Evolutionary conservation across 37 sponge, comb jelly and placozoan genomes (phyloP), one percentile per base, ranked within the genome.

Genomic region (Cliona cf. orientalis): DNA sequence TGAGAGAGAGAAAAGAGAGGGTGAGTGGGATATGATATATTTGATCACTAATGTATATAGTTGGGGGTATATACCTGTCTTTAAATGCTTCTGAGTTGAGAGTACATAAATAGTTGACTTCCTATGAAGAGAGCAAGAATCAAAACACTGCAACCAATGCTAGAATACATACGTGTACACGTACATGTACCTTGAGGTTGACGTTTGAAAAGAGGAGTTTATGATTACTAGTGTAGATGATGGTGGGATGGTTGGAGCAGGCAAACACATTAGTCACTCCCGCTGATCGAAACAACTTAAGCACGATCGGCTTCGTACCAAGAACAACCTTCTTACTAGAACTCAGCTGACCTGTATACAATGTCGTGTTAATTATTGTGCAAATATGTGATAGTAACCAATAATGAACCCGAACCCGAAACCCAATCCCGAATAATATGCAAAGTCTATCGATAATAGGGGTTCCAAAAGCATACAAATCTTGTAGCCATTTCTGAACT

Each of bases 141-240:
- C n/a, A n/a, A n/a, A n/a, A n/a, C n/a, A n/a, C n/a, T n/a, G n/a
- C n/a, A n/a, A n/a, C n/a, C n/a, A n/a, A n/a, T n/a, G n/a, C n/a
- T n/a, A n/a, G n/a, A n/a, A n/a, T n/a, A 38, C 11, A 9, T 67
- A 36, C 36, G 23, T 36, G 36, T 67, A 23, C 36, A 73, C 7
- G 11, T 5, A 12, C 41, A 44, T 73, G 9, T 31, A 92, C 94
- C 77, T 87, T 94, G 59, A 95, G 66, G 55, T 98, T 95, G 53
- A 98, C 99, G 77, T 93, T 95, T 14, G 96, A 93, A 77, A 98
- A 98, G 40, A 95, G 78, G 19, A 98, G 79, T 58, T 98, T 98
- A 23, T 88, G 80, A 49, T 90, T 90, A 70, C 55, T 90, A 32
- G 76, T 81, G 84, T 98, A 89, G 60, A 98, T 98, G 67, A 98